Conservation (phyloP, 2,113 vertebrate genomes). For the Cyphotilapia sp. region DNA sequence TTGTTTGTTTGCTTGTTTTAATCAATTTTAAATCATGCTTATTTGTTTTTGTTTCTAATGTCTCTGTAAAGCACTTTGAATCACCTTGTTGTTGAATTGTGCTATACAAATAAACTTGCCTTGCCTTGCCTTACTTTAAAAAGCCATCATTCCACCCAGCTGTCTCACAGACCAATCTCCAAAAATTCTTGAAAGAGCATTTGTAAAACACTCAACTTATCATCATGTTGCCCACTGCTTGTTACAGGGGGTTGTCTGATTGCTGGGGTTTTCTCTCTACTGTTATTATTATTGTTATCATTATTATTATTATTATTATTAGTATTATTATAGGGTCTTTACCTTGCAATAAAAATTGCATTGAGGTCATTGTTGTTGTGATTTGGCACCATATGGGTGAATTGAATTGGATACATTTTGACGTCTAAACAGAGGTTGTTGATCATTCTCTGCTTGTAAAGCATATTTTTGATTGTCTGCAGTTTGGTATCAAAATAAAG, state of each 20-base stretch:
- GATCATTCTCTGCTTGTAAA: neutral
- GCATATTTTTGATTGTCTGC: neutral
- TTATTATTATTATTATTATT: neutral
- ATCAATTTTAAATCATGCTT: too few species aligned
- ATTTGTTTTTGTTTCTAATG: too few species aligned
- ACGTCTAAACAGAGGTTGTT: neutral
- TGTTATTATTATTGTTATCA: rapidly evolving
- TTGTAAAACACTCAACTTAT: neutral
- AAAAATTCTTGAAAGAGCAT: neutral
- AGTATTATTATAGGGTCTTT: neutral
- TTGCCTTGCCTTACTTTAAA: neutral
- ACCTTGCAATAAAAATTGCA: neutral
- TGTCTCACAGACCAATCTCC: neutral
- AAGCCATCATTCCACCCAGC: neutral
- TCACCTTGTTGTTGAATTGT: too few species aligned
- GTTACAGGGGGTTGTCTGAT: neutral
- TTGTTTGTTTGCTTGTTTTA: too few species aligned
- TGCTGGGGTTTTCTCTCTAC: neutral
- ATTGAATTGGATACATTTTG: neutral
- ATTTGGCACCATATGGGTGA: neutral
- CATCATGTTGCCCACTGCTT: neutral
- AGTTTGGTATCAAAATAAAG: neutral
- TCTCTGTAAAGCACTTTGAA: too few species aligned
- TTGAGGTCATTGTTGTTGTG: neutral
- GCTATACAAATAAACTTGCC: too few species aligned